These are phyloP conservation scores for Psilopsiagon aurifrons DNA, from an alignment of 2,113 vertebrate species.

Conservation along the genomic window DNA sequence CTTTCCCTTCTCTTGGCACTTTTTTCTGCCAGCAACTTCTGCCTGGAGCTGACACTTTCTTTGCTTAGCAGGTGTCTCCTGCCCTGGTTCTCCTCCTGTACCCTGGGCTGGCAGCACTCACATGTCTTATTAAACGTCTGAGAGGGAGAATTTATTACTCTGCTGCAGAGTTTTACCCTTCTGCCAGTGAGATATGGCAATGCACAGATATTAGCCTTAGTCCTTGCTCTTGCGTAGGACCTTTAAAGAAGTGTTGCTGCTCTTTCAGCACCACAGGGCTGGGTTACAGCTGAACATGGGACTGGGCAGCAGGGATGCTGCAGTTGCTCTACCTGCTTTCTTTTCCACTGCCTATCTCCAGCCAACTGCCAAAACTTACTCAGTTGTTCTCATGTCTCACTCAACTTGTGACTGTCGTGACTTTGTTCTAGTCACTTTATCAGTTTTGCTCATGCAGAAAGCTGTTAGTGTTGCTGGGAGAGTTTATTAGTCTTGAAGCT, in stretches of 20 bases:
- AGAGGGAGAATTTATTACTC: background rate
- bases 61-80: background rate
- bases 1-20: background rate
- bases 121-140: fast-evolving
- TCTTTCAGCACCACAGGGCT: fast-evolving
- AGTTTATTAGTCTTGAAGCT: background rate
- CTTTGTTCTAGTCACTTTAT: conserved; percentile 21
- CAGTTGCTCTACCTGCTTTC: background rate
- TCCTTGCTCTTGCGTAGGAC: background rate
- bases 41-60: background rate
- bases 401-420: background rate
- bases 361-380: background rate
- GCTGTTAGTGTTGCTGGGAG: background rate
- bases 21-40: background rate
- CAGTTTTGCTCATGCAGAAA: conserved; percentile 8
- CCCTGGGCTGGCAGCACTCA: background rate
- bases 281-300: fast-evolving
- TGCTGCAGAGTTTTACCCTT: background rate
- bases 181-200: background rate
- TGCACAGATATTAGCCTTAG: background rate
- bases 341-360: background rate
- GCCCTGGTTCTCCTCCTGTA: fast-evolving
- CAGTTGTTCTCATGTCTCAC: background rate
- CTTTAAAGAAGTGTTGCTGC: background rate
- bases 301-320: background rate